Evolutionary conservation across 2,113 vertebrate species (phyloP).

Genomic region (Apeltes quadracus): DNA sequence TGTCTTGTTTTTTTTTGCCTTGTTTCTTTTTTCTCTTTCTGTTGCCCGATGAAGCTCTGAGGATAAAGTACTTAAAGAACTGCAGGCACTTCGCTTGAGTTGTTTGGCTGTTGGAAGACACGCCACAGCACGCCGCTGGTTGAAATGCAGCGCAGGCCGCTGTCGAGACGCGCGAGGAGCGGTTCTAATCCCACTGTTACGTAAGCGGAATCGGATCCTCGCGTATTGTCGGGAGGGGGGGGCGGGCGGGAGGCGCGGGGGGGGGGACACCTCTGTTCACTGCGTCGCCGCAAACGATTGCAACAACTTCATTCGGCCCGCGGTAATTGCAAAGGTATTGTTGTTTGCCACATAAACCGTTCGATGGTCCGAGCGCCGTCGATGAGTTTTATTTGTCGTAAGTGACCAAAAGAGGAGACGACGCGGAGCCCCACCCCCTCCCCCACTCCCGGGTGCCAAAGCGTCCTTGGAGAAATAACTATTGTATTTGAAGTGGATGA

Average conservation of each 20-base stretch:
- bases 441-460: no score
- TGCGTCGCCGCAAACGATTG: constrained; percentile 41
- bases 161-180: constrained; percentile 66
- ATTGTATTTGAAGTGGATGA: constrained; percentile 14
- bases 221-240: constrained; percentile 36
- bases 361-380: not conserved
- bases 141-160: constrained; percentile 74
- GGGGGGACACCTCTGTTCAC: constrained; percentile 49
- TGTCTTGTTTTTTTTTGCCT: constrained; percentile 64
- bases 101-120: constrained; percentile 79
- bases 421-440: not conserved
- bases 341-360: not conserved
- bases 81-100: constrained; percentile 78
- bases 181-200: constrained; percentile 56
- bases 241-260: no score
- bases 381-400: not conserved
- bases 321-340: not conserved
- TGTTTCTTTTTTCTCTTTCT: constrained; percentile 43
- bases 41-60: constrained; percentile 79
- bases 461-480: not conserved
- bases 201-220: constrained; percentile 66
- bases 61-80: constrained; percentile 81
- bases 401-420: not conserved
- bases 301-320: constrained; percentile 41
- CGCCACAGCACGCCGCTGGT: constrained; percentile 71